Evolutionary conservation across 2,113 vertebrate species (phyloP).

Genomic region (Tapirus terrestris): DNA sequence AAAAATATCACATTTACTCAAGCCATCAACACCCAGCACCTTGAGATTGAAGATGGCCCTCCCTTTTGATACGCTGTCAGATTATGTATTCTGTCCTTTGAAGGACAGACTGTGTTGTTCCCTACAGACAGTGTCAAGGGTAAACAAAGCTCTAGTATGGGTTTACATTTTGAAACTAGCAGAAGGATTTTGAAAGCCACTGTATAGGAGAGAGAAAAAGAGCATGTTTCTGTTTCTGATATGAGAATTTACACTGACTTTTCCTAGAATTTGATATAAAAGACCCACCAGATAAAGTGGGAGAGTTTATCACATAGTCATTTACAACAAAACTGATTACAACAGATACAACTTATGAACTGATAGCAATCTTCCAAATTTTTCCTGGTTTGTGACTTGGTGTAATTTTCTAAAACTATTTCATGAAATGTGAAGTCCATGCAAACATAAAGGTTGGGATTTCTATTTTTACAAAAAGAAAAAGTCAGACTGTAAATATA

Average conservation of each 20-base stretch:
- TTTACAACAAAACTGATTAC: background rate
- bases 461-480: constrained; percentile 41
- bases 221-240: background rate
- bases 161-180: background rate
- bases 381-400: background rate
- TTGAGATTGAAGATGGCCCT: background rate
- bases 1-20: background rate
- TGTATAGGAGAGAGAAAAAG: background rate
- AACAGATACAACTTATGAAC: background rate
- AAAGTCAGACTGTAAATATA: background rate
- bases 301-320: background rate
- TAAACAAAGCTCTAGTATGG: background rate
- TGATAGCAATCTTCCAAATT: background rate
- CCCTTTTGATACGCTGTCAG: background rate
- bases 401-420: background rate
- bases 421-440: background rate
- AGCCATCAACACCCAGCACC: background rate
- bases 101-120: background rate
- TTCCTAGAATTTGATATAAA: background rate
- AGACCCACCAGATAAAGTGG: background rate
- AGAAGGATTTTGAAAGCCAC: constrained; percentile 9
- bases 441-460: background rate
- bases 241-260: background rate
- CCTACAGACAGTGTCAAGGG: background rate
- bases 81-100: background rate